Evolutionary conservation across 2,797 vertebrate species (phyloP).

Genomic region (Numenius phaeopus): DNA sequence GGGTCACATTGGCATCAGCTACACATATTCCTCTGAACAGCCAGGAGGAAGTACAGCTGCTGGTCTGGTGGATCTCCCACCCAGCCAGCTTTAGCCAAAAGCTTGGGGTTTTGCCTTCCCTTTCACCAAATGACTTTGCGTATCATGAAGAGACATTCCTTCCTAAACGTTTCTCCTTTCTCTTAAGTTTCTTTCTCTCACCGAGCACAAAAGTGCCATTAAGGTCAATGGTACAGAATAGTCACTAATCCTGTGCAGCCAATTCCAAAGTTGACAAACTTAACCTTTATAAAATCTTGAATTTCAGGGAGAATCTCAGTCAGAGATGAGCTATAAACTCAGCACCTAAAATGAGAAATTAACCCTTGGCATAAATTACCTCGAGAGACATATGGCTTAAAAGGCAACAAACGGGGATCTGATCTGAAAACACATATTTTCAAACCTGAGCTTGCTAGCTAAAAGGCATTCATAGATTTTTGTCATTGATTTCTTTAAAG

Average conservation of each 20-base stretch:
- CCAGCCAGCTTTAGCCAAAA: not conserved
- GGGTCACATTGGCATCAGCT: not conserved
- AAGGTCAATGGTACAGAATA: not conserved
- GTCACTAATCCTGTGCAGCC: not conserved
- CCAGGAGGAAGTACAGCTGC: not conserved
- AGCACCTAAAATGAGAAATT: not conserved
- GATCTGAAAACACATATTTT: not conserved
- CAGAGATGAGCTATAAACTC: not conserved
- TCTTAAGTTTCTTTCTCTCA: not conserved
- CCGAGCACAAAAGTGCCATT: not conserved
- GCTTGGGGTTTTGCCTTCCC: not conserved
- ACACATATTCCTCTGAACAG: not conserved
- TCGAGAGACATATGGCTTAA: not conserved
- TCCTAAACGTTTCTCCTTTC: not conserved
- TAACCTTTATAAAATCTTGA: not conserved
- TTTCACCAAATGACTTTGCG: not conserved
- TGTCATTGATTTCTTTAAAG: not conserved
- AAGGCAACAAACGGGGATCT: not conserved
- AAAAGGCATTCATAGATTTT: not conserved
- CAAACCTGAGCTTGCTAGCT: not conserved
- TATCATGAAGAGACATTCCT: not conserved
- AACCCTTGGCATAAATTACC: not conserved
- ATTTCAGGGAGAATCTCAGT: not conserved
- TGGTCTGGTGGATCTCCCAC: not conserved
- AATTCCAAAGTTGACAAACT: not conserved